Conservation (phyloP, 53 echinoderm and acorn worm species). For the Crossaster papposus region DNA sequence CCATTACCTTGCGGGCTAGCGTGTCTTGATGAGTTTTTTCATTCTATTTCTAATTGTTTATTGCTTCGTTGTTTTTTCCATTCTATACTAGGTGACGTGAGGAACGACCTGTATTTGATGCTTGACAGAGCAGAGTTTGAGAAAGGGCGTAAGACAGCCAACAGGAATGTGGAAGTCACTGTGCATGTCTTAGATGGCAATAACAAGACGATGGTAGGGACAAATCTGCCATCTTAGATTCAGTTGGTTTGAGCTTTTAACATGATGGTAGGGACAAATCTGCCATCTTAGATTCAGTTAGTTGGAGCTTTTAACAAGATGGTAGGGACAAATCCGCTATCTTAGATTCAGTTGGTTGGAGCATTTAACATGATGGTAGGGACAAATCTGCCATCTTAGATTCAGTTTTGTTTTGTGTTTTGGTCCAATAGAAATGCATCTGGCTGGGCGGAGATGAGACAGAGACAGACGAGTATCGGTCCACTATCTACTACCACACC, state of each 20-base stretch:
- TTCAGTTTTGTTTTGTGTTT: too few species aligned
- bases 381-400: not conserved
- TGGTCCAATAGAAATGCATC: constrained; percentile 70
- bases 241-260: too few species aligned
- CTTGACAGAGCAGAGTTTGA: constrained; percentile 74
- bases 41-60: not conserved
- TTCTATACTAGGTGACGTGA: constrained; percentile 70
- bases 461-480: constrained; percentile 65
- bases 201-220: constrained; percentile 72
- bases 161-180: constrained; percentile 72
- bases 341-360: too few species aligned
- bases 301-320: too few species aligned
- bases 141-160: constrained; percentile 56
- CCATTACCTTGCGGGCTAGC: too few species aligned
- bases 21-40: not conserved
- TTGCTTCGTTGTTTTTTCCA: not conserved
- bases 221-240: not conserved
- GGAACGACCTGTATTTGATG: constrained; percentile 89
- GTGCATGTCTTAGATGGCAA: constrained; percentile 72
- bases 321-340: constrained; percentile 40
- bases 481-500: constrained; percentile 69
- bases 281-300: not conserved
- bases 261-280: constrained; percentile 67
- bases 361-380: constrained; percentile 79
- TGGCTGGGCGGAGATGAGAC: constrained; percentile 76